Evolutionary conservation across 2,113 vertebrate species (phyloP).

Genomic region (Sorex fumeus): DNA sequence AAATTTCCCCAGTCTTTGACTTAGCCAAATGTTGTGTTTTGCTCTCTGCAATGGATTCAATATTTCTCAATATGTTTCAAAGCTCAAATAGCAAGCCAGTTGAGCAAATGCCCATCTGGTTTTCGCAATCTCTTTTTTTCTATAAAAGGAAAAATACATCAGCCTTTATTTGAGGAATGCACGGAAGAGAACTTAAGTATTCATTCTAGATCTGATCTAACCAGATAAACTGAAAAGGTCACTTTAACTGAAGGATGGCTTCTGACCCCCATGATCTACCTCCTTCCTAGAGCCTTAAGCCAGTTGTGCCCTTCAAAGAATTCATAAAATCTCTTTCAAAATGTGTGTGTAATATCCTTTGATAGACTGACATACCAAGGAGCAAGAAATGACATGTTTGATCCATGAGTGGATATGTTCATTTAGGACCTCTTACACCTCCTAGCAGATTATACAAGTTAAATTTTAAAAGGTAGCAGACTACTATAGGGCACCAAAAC

Average conservation of each 20-base stretch:
- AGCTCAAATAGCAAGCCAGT: conserved; percentile 65
- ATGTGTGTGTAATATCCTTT: neutral
- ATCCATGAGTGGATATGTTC: neutral
- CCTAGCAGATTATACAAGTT: neutral
- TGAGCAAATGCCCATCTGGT: conserved; percentile 67
- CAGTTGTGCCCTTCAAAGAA: neutral
- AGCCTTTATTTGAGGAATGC: conserved; percentile 16
- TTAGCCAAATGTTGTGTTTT: conserved; percentile 57
- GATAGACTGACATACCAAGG: neutral
- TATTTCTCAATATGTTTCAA: conserved; percentile 64
- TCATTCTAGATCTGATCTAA: conserved; percentile 15
- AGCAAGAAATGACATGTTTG: neutral
- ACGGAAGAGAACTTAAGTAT: neutral
- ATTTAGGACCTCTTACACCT: neutral
- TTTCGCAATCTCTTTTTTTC: conserved; percentile 46
- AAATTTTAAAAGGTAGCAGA: neutral
- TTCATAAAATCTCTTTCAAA: neutral
- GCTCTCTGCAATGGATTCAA: conserved; percentile 27
- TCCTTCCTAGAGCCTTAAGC: neutral
- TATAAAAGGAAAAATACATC: conserved; percentile 35
- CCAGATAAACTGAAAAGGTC: neutral
- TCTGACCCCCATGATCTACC: neutral
- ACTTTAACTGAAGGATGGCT: neutral
- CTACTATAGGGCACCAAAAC: neutral
- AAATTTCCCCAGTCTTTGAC: conserved; percentile 4